These are phyloP conservation scores for Nasonovia ribisnigri DNA, from an alignment of 2,888 invertebrate species.

Conservation along the genomic window DNA sequence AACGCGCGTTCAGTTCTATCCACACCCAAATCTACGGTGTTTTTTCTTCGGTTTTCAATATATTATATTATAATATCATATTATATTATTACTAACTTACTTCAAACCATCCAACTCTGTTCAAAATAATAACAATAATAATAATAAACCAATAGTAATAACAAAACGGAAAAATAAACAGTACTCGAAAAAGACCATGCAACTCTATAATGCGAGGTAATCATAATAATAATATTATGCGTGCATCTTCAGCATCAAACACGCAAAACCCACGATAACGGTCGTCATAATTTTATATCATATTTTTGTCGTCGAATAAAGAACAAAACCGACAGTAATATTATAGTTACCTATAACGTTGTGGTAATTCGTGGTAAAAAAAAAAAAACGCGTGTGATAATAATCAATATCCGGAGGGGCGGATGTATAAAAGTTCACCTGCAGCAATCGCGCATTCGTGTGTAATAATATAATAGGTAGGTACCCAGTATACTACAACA, in stretches of 20 bases:
- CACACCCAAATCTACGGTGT: not conserved
- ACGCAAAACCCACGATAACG: not conserved
- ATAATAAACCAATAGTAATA: not conserved
- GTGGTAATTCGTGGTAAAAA: not conserved
- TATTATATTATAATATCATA: too few species aligned
- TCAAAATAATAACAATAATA: not conserved
- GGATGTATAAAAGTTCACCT: not conserved
- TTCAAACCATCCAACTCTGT: constrained; percentile 33
- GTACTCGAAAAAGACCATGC: constrained; percentile 51
- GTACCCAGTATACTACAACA: not conserved
- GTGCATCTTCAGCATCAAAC: constrained; percentile 30
- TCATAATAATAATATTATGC: constrained; percentile 21
- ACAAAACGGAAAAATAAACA: not conserved
- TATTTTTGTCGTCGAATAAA: not conserved
- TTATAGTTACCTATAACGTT: not conserved
- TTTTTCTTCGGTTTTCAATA: not conserved
- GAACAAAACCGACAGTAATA: not conserved
- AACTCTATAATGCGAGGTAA: constrained; percentile 21
- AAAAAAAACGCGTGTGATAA: not conserved
- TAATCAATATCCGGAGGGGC: not conserved
- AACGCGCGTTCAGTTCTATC: constrained; percentile 10
- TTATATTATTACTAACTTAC: constrained; percentile 27
- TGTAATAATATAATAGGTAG: not conserved
- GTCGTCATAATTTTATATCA: not conserved
- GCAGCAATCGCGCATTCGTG: not conserved